phyloP scores from a whole-genome alignment of 2,888 invertebrate species.

The Pediacus dermestoides region DNA sequence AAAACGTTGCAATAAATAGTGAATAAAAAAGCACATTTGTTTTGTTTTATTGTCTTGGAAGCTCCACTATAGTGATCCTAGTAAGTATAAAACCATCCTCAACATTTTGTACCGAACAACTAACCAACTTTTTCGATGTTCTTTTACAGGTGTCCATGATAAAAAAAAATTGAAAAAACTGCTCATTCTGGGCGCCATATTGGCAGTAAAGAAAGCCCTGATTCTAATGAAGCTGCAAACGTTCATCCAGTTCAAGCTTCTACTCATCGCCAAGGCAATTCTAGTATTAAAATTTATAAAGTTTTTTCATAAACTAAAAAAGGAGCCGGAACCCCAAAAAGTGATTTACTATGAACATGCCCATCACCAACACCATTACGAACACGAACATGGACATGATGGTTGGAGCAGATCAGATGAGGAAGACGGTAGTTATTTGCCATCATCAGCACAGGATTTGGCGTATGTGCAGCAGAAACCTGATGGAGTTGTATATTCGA shows the following conservation, averaged over 20 bases:
- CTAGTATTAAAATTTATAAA: slow-evolving; percentile 67
- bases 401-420: slow-evolving; percentile 40
- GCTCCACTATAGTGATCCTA: too few species aligned
- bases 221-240: slow-evolving; percentile 68
- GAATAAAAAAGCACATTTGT: too few species aligned
- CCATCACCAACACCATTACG: slow-evolving; percentile 77
- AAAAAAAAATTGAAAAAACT: slow-evolving; percentile 26
- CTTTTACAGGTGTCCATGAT: too few species aligned
- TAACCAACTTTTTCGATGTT: too few species aligned
- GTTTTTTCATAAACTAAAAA: slow-evolving; percentile 73
- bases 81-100: too few species aligned
- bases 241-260: slow-evolving; percentile 72
- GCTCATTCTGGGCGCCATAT: slow-evolving; percentile 24
- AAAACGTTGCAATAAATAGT: too few species aligned
- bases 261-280: slow-evolving; percentile 66
- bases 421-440: slow-evolving; percentile 18
- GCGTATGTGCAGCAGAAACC: slow-evolving; percentile 41
- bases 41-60: too few species aligned
- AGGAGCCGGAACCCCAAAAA: slow-evolving; percentile 64
- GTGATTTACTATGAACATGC: slow-evolving; percentile 80
- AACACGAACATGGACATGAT: slow-evolving; percentile 47
- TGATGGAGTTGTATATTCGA: slow-evolving; percentile 11
- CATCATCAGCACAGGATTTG: slow-evolving; percentile 34
- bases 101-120: too few species aligned
- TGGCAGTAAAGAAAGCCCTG: slow-evolving; percentile 53